Evolutionary conservation across 2,888 invertebrate species (phyloP).

Genomic region (Mantis religiosa): DNA sequence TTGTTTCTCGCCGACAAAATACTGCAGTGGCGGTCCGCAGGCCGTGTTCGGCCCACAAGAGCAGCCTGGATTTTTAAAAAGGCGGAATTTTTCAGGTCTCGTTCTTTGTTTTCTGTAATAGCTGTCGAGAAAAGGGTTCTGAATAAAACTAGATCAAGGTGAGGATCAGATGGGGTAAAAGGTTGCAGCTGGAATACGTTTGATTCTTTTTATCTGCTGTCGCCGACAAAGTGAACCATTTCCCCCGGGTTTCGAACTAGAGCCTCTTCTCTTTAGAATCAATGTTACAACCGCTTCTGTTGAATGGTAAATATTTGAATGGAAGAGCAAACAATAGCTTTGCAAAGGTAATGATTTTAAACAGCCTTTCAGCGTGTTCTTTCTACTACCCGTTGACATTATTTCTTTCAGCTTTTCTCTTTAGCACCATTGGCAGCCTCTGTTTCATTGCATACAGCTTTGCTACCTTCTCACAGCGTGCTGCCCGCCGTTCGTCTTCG

Average conservation of each 20-base stretch:
- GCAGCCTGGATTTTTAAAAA: neutral
- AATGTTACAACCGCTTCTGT: too few relatives aligned
- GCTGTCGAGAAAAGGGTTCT: neutral
- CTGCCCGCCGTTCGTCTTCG: too few relatives aligned
- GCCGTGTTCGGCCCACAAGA: neutral
- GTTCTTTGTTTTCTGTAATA: neutral
- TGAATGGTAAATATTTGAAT: too few relatives aligned
- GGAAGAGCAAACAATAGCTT: too few relatives aligned
- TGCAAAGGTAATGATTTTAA: too few relatives aligned
- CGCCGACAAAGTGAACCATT: too few relatives aligned
- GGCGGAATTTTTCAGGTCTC: neutral
- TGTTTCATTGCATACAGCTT: too few relatives aligned
- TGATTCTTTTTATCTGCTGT: neutral
- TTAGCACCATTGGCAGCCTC: neutral
- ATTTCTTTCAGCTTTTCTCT: neutral
- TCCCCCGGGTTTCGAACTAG: too few relatives aligned
- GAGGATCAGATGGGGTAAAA: neutral
- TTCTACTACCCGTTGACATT: neutral
- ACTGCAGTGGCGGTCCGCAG: neutral
- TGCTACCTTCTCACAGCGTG: too few relatives aligned
- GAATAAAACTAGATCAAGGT: neutral
- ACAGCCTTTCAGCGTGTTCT: too few relatives aligned
- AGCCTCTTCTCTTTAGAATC: too few relatives aligned
- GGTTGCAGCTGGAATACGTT: neutral
- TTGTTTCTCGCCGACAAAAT: constrained; percentile 15